Evolutionary conservation across 1,140 invertebrate genomes (phyloP).

Genomic region (Pogonomyrmex californicus): DNA sequence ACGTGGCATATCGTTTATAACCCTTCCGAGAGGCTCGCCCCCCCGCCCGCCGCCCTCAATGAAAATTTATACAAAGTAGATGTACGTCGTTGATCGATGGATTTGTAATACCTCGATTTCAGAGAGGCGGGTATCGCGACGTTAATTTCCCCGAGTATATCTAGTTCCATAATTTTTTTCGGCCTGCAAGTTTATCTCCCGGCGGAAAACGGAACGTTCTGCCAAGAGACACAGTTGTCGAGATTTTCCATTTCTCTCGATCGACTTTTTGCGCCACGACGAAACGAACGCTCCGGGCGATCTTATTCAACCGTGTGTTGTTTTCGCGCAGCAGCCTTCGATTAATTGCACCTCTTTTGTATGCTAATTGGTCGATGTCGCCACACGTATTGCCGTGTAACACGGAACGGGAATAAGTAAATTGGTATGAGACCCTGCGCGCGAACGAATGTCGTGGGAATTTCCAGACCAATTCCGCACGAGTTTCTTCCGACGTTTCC

Average conservation of each 20-base stretch:
- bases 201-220: background rate
- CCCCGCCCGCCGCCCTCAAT: background rate
- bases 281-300: background rate
- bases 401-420: conserved; percentile 29
- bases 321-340: background rate
- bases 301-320: background rate
- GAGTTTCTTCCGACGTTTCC: conserved; percentile 33
- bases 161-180: background rate
- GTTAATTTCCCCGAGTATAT: background rate
- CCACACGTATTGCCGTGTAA: conserved; percentile 16
- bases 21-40: background rate
- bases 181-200: background rate
- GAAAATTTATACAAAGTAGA: conserved; percentile 43
- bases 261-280: background rate
- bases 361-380: conserved; percentile 55
- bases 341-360: conserved; percentile 58
- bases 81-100: conserved; percentile 30
- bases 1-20: conserved; percentile 60
- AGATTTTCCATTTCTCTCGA: conserved; percentile 8
- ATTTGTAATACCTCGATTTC: conserved; percentile 8
- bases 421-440: conserved; percentile 26
- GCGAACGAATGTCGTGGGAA: conserved; percentile 46
- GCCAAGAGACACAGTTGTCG: background rate
- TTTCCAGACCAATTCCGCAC: conserved; percentile 43
- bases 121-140: background rate